Evolutionary conservation across 2,113 vertebrate species (phyloP).

Genomic region (Crypturellus undulatus): DNA sequence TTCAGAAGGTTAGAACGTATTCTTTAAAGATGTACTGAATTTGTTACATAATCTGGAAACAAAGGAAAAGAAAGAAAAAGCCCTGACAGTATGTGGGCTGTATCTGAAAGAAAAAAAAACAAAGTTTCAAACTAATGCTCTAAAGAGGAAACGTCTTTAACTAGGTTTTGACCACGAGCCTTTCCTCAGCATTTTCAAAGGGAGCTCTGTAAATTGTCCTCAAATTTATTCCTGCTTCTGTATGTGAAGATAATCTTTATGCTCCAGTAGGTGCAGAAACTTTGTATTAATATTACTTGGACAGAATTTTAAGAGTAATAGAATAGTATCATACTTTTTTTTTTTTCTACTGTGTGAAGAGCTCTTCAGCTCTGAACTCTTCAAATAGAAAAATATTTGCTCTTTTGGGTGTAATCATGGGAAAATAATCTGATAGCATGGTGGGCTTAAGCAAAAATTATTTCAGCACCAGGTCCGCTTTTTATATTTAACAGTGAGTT

Average conservation of each 20-base stretch:
- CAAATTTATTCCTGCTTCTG: slow-evolving; percentile 12
- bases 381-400: background rate
- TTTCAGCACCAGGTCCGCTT: background rate
- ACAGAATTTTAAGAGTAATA: background rate
- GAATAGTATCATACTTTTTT: background rate
- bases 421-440: background rate
- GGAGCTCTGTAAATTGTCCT: background rate
- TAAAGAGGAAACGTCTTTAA: slow-evolving; percentile 45
- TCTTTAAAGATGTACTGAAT: slow-evolving; percentile 46
- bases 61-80: slow-evolving; percentile 49
- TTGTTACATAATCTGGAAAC: slow-evolving; percentile 55
- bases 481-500: background rate
- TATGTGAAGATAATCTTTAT: background rate
- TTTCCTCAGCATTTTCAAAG: slow-evolving; percentile 14
- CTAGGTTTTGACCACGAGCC: slow-evolving; percentile 40
- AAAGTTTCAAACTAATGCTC: slow-evolving; percentile 34
- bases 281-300: slow-evolving; percentile 21
- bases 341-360: background rate
- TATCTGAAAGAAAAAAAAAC: slow-evolving; percentile 28
- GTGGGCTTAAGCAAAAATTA: background rate
- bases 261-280: background rate
- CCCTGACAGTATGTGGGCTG: slow-evolving; percentile 47
- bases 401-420: background rate
- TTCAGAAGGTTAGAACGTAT: slow-evolving; percentile 35
- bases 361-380: background rate